Conservation (phyloP, 2,797 vertebrate genomes). For the Lates japonicus region DNA sequence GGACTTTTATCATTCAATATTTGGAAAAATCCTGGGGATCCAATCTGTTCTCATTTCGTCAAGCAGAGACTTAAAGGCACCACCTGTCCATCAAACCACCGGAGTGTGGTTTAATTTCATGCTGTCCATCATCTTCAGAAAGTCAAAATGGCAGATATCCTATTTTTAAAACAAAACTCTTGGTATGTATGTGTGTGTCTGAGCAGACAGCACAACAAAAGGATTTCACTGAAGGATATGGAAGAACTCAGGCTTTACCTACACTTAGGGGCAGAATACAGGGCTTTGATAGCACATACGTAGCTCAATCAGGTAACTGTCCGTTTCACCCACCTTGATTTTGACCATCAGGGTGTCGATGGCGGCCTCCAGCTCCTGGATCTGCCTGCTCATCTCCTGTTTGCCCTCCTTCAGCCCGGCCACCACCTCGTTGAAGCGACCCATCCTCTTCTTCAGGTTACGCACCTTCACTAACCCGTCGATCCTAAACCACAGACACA, state of each 20-base stretch:
- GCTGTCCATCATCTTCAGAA: conserved; percentile 17
- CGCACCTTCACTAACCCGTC: conserved; percentile 93
- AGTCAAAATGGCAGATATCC: background rate
- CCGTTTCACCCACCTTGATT: conserved; percentile 90
- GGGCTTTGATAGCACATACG: too few relatives aligned
- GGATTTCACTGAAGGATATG: background rate
- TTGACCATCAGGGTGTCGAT: conserved; percentile 89
- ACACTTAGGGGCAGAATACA: too few relatives aligned
- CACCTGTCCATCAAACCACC: conserved; percentile 27
- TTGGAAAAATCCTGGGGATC: background rate
- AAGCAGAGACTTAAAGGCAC: background rate
- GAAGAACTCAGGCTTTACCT: too few relatives aligned
- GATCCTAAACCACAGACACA: conserved; percentile 84
- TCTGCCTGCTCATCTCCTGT: conserved; percentile 91
- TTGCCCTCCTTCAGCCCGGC: conserved; percentile 94
- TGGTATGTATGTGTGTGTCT: background rate
- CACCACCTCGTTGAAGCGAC: conserved; percentile 93
- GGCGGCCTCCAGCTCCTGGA: conserved; percentile 90
- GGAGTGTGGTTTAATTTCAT: conserved; percentile 13
- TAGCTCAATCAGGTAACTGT: background rate
- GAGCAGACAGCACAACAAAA: conserved; percentile 12
- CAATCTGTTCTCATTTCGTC: background rate
- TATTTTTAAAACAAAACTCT: conserved; percentile 18
- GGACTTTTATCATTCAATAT: background rate
- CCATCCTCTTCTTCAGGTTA: conserved; percentile 91